Percentiles rank a stretch among this genome's conserved stretches.
Conservation (phyloP, 2,113 vertebrate species). For the Corythornis vintsioides region DNA sequence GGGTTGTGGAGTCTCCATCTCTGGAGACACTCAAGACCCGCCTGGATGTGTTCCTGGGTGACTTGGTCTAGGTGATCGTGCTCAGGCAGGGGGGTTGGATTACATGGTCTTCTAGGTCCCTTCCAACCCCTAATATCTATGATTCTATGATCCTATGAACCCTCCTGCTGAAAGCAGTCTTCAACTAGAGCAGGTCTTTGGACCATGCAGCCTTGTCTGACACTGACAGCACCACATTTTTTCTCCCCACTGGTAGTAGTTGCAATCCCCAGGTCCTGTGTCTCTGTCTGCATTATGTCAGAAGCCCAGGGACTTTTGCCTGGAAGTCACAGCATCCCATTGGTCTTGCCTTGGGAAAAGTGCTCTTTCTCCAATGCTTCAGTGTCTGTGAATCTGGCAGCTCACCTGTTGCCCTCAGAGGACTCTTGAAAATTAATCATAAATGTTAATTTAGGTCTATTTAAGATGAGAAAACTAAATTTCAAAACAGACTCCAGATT, state of each 20-base stretch:
- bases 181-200: not conserved
- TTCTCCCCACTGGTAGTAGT: not conserved
- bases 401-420: not conserved
- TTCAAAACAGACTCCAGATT: not conserved
- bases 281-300: not conserved
- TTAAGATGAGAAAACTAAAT: not conserved
- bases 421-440: not conserved
- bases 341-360: not conserved
- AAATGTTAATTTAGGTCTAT: not conserved
- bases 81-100: no score
- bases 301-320: rapidly evolving
- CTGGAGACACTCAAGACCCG: no score
- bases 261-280: rapidly evolving
- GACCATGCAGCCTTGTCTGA: rapidly evolving
- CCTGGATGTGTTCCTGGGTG: no score
- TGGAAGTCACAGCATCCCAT: rapidly evolving
- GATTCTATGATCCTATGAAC: no score
- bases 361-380: not conserved
- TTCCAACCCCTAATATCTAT: no score
- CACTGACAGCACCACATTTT: not conserved
- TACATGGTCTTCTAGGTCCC: no score
- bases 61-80: no score
- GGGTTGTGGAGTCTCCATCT: no score
- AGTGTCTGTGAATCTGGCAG: not conserved
- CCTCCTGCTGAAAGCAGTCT: no score